These are phyloP conservation scores for Bombyx mandarina DNA, from an alignment of 1,140 invertebrate genomes.

Conservation along the genomic window DNA sequence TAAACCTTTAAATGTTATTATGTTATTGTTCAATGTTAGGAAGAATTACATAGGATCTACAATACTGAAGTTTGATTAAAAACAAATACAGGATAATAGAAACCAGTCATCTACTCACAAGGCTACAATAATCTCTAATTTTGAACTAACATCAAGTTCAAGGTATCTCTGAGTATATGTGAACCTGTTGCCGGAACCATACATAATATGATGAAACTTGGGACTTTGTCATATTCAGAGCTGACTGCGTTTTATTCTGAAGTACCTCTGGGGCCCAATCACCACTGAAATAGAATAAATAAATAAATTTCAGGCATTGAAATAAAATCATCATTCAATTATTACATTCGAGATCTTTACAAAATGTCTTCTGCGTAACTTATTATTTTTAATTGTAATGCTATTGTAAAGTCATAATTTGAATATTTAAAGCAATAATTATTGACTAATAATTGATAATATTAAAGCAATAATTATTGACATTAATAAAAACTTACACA, in stretches of 20 bases:
- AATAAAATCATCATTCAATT: slow-evolving; percentile 3
- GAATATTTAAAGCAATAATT: neutral
- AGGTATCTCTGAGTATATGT: slow-evolving; percentile 77
- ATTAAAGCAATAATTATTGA: slow-evolving; percentile 1
- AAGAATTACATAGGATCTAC: no score
- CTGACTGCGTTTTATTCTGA: slow-evolving; percentile 74
- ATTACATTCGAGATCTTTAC: neutral
- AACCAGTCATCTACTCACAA: no score
- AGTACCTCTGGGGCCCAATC: slow-evolving; percentile 82
- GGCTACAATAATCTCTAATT: slow-evolving; percentile 14
- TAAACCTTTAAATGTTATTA: no score
- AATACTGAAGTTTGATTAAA: no score
- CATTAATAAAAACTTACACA: slow-evolving; percentile 75
- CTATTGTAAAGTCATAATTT: neutral
- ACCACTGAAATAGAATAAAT: slow-evolving; percentile 73
- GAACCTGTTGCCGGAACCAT: slow-evolving; percentile 82
- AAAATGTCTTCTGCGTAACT: neutral
- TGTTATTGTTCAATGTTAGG: no score
- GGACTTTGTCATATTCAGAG: slow-evolving; percentile 75
- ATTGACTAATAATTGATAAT: neutral
- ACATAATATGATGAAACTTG: slow-evolving; percentile 77
- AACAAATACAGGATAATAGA: no score
- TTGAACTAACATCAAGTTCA: slow-evolving; percentile 44
- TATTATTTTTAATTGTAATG: neutral
- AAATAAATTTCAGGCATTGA: neutral